phyloP scores from a whole-genome alignment of 2,113 vertebrate species.

The Odontesthes bonariensis region DNA sequence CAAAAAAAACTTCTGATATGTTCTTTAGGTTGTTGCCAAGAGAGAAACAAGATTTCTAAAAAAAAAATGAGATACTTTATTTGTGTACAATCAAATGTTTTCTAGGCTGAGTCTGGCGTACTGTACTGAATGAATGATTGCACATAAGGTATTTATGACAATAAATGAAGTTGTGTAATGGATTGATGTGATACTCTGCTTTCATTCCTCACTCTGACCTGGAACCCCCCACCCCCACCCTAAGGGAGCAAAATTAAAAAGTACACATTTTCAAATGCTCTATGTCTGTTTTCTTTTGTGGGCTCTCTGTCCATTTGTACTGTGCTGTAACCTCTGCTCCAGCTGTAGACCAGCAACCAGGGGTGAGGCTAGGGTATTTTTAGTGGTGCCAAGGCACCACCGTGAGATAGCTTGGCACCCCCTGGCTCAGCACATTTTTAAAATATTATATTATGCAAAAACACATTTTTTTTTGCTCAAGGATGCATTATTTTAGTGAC shows the following conservation, averaged over 20 bases:
- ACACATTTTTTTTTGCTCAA: too few relatives aligned
- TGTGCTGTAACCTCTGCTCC: neutral
- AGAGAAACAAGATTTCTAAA: conserved; percentile 67
- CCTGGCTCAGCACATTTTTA: too few relatives aligned
- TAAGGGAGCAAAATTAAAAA: conserved; percentile 72
- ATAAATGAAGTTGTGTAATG: conserved; percentile 63
- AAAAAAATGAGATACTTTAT: conserved; percentile 67
- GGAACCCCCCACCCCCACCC: conserved; percentile 45
- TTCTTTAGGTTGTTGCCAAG: conserved; percentile 52
- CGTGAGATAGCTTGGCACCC: too few relatives aligned
- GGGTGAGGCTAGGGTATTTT: too few relatives aligned
- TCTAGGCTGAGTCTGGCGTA: conserved; percentile 74
- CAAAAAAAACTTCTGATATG: conserved; percentile 23
- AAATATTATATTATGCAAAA: too few relatives aligned
- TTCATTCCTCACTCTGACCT: conserved; percentile 74
- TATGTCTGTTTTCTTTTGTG: conserved; percentile 32
- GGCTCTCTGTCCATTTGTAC: neutral
- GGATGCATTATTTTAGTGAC: too few relatives aligned
- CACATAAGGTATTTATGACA: conserved; percentile 75
- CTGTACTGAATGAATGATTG: conserved; percentile 74
- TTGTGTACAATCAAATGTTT: conserved; percentile 82
- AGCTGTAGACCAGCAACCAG: too few relatives aligned
- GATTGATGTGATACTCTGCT: conserved; percentile 72
- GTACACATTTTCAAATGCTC: conserved; percentile 70
- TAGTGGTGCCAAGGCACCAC: too few relatives aligned